A percentile compares a stretch with the other conserved stretches of the same genome.
These are phyloP conservation scores for Globia sparganii DNA, from an alignment of 2,888 invertebrate genomes.

Conservation along the genomic window DNA sequence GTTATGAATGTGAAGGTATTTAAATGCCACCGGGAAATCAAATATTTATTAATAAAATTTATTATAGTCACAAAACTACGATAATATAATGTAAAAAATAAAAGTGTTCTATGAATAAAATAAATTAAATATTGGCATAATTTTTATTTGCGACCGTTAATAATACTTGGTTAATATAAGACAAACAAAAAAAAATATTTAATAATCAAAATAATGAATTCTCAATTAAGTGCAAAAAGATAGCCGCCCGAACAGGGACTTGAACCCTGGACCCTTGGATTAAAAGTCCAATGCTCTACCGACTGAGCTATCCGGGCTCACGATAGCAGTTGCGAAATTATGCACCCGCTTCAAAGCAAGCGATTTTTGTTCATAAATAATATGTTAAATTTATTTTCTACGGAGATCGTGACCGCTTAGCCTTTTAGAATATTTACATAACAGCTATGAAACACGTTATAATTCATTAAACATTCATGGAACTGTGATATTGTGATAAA, in stretches of 20 bases:
- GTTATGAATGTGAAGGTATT: not conserved
- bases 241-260: conserved; percentile 90
- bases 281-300: conserved; percentile 91
- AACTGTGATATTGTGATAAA: not conserved
- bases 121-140: not conserved
- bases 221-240: conserved; percentile 57
- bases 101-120: not conserved
- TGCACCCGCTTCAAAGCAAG: conserved; percentile 10
- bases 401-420: conserved; percentile 10
- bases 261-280: conserved; percentile 91
- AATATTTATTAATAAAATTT: not conserved
- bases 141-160: not conserved
- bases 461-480: conserved; percentile 8
- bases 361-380: not conserved
- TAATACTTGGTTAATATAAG: not conserved
- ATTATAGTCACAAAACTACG: not conserved
- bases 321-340: conserved; percentile 41
- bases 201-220: not conserved
- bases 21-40: not conserved
- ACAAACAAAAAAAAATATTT: not conserved
- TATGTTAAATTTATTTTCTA: not conserved
- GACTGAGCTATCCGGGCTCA: conserved; percentile 91
- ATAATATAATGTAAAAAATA: not conserved
- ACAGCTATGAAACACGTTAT: conserved; percentile 1
- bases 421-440: conserved; percentile 16